These are phyloP conservation scores for Heliconius congener DNA, from an alignment of 1,140 invertebrate species.

Conservation along the genomic window DNA sequence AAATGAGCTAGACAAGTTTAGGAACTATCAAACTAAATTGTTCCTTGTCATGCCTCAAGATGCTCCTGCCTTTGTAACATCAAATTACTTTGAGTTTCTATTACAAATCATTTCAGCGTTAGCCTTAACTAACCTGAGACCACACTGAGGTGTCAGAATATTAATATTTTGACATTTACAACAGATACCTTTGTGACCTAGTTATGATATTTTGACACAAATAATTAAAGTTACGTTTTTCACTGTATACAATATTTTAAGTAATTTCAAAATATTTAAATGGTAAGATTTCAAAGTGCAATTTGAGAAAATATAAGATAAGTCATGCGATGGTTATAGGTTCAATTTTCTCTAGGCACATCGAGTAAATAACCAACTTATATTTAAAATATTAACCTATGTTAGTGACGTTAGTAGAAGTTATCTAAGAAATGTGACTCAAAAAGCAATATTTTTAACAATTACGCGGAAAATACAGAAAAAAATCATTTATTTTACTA, in stretches of 20 bases:
- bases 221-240: neutral
- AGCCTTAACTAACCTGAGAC: neutral
- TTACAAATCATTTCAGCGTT: slow-evolving; percentile 15
- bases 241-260: no score
- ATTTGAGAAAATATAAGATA: no score
- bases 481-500: no score
- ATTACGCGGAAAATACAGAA: no score
- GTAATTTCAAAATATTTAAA: neutral
- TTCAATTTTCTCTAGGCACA: no score
- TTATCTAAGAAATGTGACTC: no score
- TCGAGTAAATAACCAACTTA: no score
- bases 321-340: no score
- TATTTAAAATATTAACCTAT: no score
- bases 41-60: slow-evolving; percentile 44
- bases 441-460: no score
- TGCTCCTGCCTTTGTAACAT: slow-evolving; percentile 36
- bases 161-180: neutral
- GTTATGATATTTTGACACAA: neutral
- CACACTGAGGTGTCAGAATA: neutral
- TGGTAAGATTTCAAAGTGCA: neutral
- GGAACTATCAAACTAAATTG: slow-evolving; percentile 51
- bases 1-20: slow-evolving; percentile 52
- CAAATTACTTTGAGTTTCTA: slow-evolving; percentile 30
- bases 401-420: no score
- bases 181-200: neutral